These are phyloP conservation scores for Scyliorhinus canicula DNA, from an alignment of 2,797 vertebrate genomes.

Conservation along the genomic window DNA sequence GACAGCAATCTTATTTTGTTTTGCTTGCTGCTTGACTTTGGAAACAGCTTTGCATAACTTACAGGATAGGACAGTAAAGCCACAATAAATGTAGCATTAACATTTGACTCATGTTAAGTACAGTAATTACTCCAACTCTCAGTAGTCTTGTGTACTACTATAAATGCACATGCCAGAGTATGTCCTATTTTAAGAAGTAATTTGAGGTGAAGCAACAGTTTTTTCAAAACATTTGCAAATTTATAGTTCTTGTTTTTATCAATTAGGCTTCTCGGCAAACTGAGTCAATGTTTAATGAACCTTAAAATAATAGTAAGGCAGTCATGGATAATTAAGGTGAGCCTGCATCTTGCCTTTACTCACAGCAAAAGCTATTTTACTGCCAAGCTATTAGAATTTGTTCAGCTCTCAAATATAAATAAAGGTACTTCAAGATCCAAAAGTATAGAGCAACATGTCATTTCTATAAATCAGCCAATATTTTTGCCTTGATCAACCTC, in stretches of 20 bases:
- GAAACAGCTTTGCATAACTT: not conserved
- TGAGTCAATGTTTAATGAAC: not conserved
- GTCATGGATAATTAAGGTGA: not conserved
- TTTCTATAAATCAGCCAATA: not conserved
- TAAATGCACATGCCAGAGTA: not conserved
- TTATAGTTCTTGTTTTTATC: not conserved
- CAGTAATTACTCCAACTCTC: not conserved
- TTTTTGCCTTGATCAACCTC: not conserved
- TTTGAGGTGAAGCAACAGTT: not conserved
- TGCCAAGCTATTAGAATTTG: not conserved
- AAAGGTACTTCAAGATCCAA: not conserved
- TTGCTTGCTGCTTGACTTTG: not conserved
- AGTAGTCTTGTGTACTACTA: not conserved
- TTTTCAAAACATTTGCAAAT: not conserved
- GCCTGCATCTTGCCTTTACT: not conserved
- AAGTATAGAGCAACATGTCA: not conserved
- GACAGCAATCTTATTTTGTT: not conserved
- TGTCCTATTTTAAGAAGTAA: not conserved
- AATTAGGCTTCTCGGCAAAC: not conserved
- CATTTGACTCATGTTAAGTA: not conserved
- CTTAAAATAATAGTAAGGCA: too few relatives aligned
- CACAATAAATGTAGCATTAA: not conserved
- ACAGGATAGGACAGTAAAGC: not conserved
- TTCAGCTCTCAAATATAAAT: not conserved
- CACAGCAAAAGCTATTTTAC: not conserved